Evolutionary conservation across 2,113 vertebrate genomes (phyloP).

Genomic region (Lethenteron reissneri): DNA sequence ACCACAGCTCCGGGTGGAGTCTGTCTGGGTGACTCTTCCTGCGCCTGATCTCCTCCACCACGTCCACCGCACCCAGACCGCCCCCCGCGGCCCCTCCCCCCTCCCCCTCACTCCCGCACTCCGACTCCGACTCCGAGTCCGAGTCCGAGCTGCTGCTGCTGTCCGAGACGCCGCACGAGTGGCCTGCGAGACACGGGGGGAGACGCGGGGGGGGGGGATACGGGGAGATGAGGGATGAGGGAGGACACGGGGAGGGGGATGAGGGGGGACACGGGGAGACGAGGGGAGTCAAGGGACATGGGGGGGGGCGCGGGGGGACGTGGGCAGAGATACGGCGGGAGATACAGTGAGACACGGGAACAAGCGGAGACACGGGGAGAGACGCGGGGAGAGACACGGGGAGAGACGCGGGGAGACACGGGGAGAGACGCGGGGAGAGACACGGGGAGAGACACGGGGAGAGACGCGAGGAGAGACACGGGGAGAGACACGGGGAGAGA

Average conservation of each 20-base stretch:
- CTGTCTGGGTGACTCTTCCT: slow-evolving; percentile 92
- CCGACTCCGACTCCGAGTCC: slow-evolving; percentile 18
- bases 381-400: neutral
- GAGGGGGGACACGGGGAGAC: too few species aligned
- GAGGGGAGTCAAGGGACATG: too few species aligned
- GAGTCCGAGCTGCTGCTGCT: slow-evolving; percentile 80
- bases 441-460: too few species aligned
- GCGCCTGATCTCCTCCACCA: slow-evolving; percentile 91
- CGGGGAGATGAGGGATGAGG: neutral
- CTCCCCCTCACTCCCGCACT: slow-evolving; percentile 3
- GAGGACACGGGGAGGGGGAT: too few species aligned
- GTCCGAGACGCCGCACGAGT: slow-evolving; percentile 26
- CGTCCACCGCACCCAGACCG: slow-evolving; percentile 42
- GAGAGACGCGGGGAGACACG: too few species aligned
- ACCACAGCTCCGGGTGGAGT: slow-evolving; percentile 90
- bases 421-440: too few species aligned
- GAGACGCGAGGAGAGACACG: too few species aligned
- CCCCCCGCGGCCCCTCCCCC: neutral
- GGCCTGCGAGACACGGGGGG: slow-evolving; percentile 4
- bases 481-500: too few species aligned
- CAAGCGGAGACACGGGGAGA: neutral
- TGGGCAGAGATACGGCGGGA: too few species aligned
- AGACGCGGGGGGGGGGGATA: neutral
- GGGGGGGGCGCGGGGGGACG: too few species aligned
- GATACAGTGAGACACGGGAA: too few species aligned